Conservation (phyloP, 2,113 vertebrate species). For the Brachyhypopomus gauderio region DNA sequence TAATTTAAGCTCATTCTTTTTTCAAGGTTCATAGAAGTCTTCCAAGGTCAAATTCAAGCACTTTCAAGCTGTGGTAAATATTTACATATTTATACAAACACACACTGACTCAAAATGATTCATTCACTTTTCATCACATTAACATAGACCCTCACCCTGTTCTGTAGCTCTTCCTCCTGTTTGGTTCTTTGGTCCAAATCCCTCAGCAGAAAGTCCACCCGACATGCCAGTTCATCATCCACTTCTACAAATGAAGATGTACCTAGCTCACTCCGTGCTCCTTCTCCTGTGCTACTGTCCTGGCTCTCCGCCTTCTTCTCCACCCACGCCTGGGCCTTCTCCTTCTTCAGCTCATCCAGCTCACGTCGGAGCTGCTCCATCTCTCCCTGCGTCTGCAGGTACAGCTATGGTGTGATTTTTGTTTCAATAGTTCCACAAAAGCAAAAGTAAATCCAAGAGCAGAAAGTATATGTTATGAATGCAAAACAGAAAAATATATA, state of each 20-base stretch:
- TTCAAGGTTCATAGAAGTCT: no score
- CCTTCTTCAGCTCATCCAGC: slow-evolving; percentile 68
- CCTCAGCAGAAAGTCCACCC: slow-evolving; percentile 79
- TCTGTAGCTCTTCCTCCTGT: slow-evolving; percentile 78
- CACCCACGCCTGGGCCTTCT: slow-evolving; percentile 2
- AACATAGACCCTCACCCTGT: slow-evolving; percentile 75
- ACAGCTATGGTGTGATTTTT: no score
- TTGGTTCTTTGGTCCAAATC: slow-evolving; percentile 79
- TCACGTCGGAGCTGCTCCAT: slow-evolving; percentile 74
- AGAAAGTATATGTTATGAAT: no score
- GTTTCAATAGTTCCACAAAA: no score
- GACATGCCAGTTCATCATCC: slow-evolving; percentile 78
- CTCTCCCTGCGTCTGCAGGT: slow-evolving; percentile 76
- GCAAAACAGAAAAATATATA: no score
- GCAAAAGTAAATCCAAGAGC: no score
- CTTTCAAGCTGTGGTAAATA: no score
- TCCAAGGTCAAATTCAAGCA: no score
- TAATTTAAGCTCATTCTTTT: no score
- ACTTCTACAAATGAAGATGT: slow-evolving; percentile 41
- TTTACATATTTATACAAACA: no score
- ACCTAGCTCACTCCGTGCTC: background rate
- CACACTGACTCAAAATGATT: no score
- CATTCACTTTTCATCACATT: no score
- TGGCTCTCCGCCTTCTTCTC: background rate
- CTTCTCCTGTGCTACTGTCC: background rate